Conservation (phyloP, 2,797 vertebrate genomes). For the Protonibea diacanthus region DNA sequence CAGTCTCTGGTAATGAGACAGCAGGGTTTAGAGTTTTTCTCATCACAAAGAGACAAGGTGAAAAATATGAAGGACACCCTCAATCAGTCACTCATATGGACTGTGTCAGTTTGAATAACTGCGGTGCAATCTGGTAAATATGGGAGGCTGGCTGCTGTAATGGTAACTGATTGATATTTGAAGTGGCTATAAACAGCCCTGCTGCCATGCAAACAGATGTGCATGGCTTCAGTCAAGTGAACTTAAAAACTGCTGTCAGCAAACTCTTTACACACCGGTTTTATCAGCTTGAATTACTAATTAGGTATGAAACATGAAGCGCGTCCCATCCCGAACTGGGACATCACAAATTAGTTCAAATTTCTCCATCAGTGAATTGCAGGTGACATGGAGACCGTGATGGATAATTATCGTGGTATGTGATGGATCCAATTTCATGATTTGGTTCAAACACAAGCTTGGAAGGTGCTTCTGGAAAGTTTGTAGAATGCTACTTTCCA, state of each 20-base stretch:
- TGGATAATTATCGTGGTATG: not conserved
- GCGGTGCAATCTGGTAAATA: constrained; percentile 52
- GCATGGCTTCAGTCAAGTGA: not conserved
- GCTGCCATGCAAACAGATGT: constrained; percentile 36
- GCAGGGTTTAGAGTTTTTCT: constrained; percentile 46
- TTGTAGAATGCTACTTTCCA: not conserved
- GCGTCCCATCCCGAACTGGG: not conserved
- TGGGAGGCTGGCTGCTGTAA: constrained; percentile 44
- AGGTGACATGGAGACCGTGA: not conserved
- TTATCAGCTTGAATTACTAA: not conserved
- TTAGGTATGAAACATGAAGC: not conserved
- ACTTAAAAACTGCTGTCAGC: constrained; percentile 2
- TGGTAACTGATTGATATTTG: constrained; percentile 59
- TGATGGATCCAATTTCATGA: not conserved
- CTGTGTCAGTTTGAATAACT: constrained; percentile 67
- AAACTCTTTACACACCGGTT: not conserved
- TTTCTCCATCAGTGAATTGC: not conserved
- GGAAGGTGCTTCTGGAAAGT: not conserved
- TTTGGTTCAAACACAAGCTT: not conserved
- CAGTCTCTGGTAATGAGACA: constrained; percentile 59
- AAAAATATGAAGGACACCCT: constrained; percentile 57
- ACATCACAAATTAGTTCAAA: not conserved
- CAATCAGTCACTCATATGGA: constrained; percentile 64
- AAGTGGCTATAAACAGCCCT: constrained; percentile 33
- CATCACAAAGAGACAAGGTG: constrained; percentile 51